Percentiles rank a stretch among this genome's conserved stretches.
phyloP scores from a whole-genome alignment of 1,140 invertebrate species.

The Temnothorax nylanderi region DNA sequence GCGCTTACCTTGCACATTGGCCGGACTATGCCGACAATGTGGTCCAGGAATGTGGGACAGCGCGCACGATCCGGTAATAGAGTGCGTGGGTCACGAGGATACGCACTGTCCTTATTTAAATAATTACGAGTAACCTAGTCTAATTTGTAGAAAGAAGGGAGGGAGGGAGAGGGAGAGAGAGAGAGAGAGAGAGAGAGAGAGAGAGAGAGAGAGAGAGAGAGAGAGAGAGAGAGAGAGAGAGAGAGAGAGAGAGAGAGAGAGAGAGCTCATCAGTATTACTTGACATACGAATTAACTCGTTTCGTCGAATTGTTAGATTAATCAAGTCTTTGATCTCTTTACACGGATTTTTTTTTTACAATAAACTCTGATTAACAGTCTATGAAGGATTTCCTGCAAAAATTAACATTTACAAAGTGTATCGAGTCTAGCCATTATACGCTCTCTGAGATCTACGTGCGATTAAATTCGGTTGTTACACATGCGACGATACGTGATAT shows the following conservation, averaged over 20 bases:
- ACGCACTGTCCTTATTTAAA: constrained; percentile 82
- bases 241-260: not conserved
- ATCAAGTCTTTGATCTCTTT: constrained; percentile 19
- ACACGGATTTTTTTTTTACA: constrained; percentile 14
- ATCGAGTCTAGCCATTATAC: constrained; percentile 1
- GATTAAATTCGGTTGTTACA: not conserved
- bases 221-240: not conserved
- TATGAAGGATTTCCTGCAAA: constrained; percentile 22
- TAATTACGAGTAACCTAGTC: constrained; percentile 76
- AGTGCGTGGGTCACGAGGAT: constrained; percentile 87
- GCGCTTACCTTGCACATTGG: constrained; percentile 95
- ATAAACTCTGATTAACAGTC: constrained; percentile 8
- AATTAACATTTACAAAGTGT: not conserved
- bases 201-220: not conserved
- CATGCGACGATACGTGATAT: not conserved
- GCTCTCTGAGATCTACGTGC: constrained; percentile 11
- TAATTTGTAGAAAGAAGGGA: constrained; percentile 44
- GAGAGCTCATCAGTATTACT: constrained; percentile 44
- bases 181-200: not conserved
- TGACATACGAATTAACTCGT: constrained; percentile 4
- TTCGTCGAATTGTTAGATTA: constrained; percentile 33
- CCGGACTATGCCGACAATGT: constrained; percentile 94
- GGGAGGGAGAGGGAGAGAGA: no score
- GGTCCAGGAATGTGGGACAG: constrained; percentile 98
- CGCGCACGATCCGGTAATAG: constrained; percentile 92